Evolutionary conservation across 1,140 invertebrate genomes (phyloP).

Genomic region (Drosophila albomicans): DNA sequence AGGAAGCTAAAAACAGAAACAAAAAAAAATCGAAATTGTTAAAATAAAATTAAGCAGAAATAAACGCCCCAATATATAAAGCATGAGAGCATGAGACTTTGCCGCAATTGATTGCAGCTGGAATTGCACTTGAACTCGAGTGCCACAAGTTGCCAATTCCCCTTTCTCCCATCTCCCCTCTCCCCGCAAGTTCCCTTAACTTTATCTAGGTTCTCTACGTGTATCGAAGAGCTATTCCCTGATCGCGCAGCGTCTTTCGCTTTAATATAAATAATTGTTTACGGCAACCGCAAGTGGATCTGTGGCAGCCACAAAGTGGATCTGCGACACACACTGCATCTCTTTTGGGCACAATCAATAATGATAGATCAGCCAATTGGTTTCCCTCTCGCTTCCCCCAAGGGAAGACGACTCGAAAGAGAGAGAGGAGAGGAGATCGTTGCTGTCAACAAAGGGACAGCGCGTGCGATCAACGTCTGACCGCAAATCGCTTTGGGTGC

Average conservation of each 20-base stretch:
- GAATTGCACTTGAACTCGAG: slow-evolving; percentile 10
- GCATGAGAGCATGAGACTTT: slow-evolving; percentile 23
- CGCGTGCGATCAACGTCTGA: slow-evolving; percentile 75
- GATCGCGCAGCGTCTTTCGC: slow-evolving; percentile 12
- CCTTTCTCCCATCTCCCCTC: background rate
- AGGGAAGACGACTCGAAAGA: background rate
- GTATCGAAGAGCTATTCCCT: slow-evolving; percentile 13
- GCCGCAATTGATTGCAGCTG: slow-evolving; percentile 24
- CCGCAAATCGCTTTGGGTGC: slow-evolving; percentile 77
- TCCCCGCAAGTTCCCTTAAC: background rate
- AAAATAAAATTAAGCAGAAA: slow-evolving; percentile 80
- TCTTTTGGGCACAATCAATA: slow-evolving; percentile 80
- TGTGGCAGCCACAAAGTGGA: slow-evolving; percentile 36
- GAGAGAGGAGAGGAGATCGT: background rate
- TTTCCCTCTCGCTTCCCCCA: background rate
- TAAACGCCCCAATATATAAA: slow-evolving; percentile 63
- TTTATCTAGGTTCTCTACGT: slow-evolving; percentile 13
- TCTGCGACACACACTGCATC: slow-evolving; percentile 43
- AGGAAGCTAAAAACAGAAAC: slow-evolving; percentile 43
- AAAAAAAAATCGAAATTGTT: slow-evolving; percentile 62
- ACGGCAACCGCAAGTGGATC: slow-evolving; percentile 51
- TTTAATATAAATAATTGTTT: slow-evolving; percentile 79
- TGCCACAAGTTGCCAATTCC: background rate
- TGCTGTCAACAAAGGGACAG: slow-evolving; percentile 38
- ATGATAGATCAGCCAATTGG: slow-evolving; percentile 63